phyloP scores from a whole-genome alignment of 2,797 vertebrate species.

The Enteromius argenteus region DNA sequence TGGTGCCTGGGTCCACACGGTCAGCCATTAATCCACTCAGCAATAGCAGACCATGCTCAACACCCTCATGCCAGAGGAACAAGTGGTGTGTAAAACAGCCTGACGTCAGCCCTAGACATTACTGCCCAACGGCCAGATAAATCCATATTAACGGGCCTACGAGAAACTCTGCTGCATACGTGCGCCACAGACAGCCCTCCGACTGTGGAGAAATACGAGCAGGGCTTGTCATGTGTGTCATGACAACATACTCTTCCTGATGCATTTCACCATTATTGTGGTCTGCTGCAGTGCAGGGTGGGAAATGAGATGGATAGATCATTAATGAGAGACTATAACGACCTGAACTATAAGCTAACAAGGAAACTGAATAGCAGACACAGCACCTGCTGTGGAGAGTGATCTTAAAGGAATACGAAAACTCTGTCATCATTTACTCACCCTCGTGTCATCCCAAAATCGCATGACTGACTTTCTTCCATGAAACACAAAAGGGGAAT shows the following conservation, averaged over 20 bases:
- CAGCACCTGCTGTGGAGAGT: constrained; percentile 45
- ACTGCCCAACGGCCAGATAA: constrained; percentile 74
- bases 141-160: constrained; percentile 81
- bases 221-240: constrained; percentile 72
- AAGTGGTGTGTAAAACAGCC: constrained; percentile 71
- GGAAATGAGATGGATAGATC: constrained; percentile 62
- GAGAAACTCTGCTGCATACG: constrained; percentile 74
- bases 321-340: constrained; percentile 61
- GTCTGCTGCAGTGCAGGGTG: constrained; percentile 37
- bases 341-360: constrained; percentile 46
- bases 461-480: neutral
- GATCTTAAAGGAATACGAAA: constrained; percentile 3
- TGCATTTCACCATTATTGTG: constrained; percentile 59
- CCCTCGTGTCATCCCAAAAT: neutral
- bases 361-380: constrained; percentile 53
- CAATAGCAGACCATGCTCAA: constrained; percentile 47
- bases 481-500: neutral
- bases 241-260: constrained; percentile 70
- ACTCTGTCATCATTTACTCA: constrained; percentile 16
- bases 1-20: constrained; percentile 67
- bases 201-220: constrained; percentile 73
- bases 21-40: constrained; percentile 77
- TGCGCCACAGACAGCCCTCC: constrained; percentile 40
- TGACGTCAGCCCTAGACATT: constrained; percentile 75
- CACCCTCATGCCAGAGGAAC: constrained; percentile 65